Base-by-base conservation (phyloP, 2,797 vertebrate species). In the Eidolon dupreanum region DNA sequence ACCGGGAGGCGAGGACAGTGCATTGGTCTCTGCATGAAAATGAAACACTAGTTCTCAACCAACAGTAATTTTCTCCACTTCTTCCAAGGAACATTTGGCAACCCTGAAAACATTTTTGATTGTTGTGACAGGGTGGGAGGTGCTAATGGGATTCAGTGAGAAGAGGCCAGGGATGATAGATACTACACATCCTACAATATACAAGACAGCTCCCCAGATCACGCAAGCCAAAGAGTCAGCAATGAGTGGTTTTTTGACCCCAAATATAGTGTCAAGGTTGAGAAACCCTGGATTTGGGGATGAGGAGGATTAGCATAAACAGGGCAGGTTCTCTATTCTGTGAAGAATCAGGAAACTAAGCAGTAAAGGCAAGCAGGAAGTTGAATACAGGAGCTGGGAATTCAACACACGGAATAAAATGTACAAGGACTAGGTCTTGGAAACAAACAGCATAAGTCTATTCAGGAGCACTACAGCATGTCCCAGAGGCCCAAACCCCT, bases 21-120 rank as follows among this genome's bases (percentile, higher is more conserved):
- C 33, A 26, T 3, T 59, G 24, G 20, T 51, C 33, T 38, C 1
- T 15, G 17, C 8, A 22, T 22, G 2, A n/a, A 81, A 93, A 94
- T 28, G 68, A 74, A 77, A n/a, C 49, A 84, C 19, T 36, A 41
- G 11, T 68, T 90, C 63, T 61, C 38, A 90, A 41, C 55, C 10
- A 46, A 28, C 10, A 24, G 6, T 8, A 46, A 8, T 75, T 87
- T 85, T 13, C 4, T 22, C 28, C 19, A 3, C 24, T 13, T 33
- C 16, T 17, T 88, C 11, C 13, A 66, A 49, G 24, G 55, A 59
- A 59, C 24, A 33, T 12, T 36, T 81, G 31, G 11, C 24, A 63
- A 20, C 15, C 79, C 28, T 74, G 51, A 24, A 63, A n/a, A 70
- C 1, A 4, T 55, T 33, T 38, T 59, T 51, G 3, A 53, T 65